Base-by-base conservation (phyloP, 2,797 vertebrate species). In the Acrossocheilus wenchowensis region DNA sequence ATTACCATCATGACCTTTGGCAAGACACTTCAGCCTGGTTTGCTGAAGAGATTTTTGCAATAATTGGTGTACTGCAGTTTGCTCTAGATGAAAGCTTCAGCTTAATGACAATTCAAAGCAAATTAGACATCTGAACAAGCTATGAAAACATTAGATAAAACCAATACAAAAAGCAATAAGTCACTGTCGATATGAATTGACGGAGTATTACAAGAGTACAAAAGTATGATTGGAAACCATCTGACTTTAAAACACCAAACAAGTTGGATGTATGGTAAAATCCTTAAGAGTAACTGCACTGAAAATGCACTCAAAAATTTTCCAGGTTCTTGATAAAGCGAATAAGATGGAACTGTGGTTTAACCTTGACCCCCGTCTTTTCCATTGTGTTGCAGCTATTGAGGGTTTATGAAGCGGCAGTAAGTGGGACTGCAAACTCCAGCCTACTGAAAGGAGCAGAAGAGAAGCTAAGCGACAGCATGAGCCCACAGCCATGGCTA, bases 331-430 rank as follows among this genome's bases (percentile, higher is more conserved):
- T 73, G 80, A 88, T 82, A 73, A 34, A 81, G 83, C 43, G 84
- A 82, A 64, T 88, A 74, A 87, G 90, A 89, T 89, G 86, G 85
- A 92, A 91, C 87, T 17, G 87, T 91, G 92, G 94, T 94, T 94
- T 91, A 94, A 92, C 90, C 69, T 89, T 92, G 93, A 95, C 90
- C 94, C 75, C 90, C 91, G 84, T 93, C 91, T 89, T 89, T 90
- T 89, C 84, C 88, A 91, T 95, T 95, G 94, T 95, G 92, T 73
- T 89, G 36, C 83, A 73, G 89, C 92, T 92, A 94, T 95, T 95
- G 87, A 94, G 92, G 91, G 89, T 94, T 94, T 93, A 95, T 94
- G 94, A 95, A 94, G 95, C 93, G 88, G 93, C 91, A 95, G 90
- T 95, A 95, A 95, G 92, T 77, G 84, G 91, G 90, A 93, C 92